Conservation (phyloP, 2,113 vertebrate genomes). For the Pipa parva region DNA sequence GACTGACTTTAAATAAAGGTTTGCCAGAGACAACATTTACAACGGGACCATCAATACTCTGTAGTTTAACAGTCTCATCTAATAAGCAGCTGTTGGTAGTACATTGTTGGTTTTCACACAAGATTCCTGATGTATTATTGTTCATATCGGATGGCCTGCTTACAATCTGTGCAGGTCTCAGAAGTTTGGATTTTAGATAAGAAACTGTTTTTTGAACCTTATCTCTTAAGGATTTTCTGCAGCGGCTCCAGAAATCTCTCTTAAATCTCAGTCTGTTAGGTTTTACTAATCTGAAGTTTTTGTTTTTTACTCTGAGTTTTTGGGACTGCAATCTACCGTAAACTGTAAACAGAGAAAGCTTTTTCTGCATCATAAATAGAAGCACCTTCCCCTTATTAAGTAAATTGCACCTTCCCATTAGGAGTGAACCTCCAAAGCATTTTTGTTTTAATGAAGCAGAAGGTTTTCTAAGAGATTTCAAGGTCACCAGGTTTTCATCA, state of each 20-base stretch:
- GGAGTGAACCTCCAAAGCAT: constrained; percentile 54
- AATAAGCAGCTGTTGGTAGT: constrained; percentile 43
- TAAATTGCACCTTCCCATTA: constrained; percentile 57
- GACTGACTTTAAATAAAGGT: constrained; percentile 42
- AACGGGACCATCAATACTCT: constrained; percentile 30
- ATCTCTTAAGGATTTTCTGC: constrained; percentile 45
- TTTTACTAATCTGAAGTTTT: constrained; percentile 60
- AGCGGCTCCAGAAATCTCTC: constrained; percentile 54
- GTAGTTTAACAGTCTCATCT: constrained; percentile 41
- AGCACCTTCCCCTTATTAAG: constrained; percentile 62
- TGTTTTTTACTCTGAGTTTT: constrained; percentile 61
- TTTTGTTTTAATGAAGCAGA: constrained; percentile 51
- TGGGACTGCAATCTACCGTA: constrained; percentile 61
- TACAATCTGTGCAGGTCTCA: constrained; percentile 44
- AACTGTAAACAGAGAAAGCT: constrained; percentile 70
- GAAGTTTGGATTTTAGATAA: constrained; percentile 53
- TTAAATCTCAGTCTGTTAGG: constrained; percentile 60
- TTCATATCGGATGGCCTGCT: constrained; percentile 64
- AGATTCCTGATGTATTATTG: constrained; percentile 49
- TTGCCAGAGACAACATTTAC: constrained; percentile 43
- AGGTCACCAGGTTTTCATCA: constrained; percentile 48
- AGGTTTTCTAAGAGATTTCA: constrained; percentile 59
- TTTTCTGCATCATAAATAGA: constrained; percentile 74
- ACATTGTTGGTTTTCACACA: constrained; percentile 44
- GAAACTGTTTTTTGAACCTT: constrained; percentile 48